A percentile compares a stretch with the other conserved stretches of the same genome.
Evolutionary conservation across 2,113 vertebrate genomes (phyloP).

Genomic region (Otocyon megalotis): DNA sequence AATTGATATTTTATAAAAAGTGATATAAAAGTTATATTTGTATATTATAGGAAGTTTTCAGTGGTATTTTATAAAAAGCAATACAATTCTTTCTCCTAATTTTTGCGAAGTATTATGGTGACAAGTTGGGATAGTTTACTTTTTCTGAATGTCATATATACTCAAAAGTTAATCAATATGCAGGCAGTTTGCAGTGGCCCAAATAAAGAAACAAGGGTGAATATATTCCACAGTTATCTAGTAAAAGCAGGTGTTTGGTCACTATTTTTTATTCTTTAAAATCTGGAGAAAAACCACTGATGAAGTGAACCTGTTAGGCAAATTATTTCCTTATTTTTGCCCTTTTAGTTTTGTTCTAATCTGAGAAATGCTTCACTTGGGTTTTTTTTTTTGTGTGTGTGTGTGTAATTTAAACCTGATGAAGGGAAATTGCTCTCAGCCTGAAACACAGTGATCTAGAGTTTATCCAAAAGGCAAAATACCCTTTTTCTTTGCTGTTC

Average conservation of each 20-base stretch:
- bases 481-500: not conserved
- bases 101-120: not conserved
- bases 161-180: not conserved
- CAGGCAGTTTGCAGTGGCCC: not conserved
- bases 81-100: not conserved
- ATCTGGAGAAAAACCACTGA: not conserved
- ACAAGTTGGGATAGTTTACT: not conserved
- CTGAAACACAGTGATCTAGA: conserved; percentile 2
- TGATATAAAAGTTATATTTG: not conserved
- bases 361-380: not conserved
- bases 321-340: conserved; percentile 28
- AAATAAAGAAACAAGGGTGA: not conserved
- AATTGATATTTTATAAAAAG: not conserved
- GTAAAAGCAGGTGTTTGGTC: not conserved
- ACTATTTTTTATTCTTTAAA: conserved; percentile 1
- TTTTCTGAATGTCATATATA: not conserved
- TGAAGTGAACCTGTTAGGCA: not conserved
- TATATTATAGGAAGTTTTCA: not conserved
- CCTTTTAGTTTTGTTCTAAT: conserved; percentile 19
- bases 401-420: not conserved
- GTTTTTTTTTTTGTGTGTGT: not conserved
- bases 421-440: conserved; percentile 2
- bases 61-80: not conserved
- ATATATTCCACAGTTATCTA: not conserved
- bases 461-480: conserved; percentile 33